Base-by-base conservation (phyloP, 2,797 vertebrate species). In the Brotula barbata region DNA sequence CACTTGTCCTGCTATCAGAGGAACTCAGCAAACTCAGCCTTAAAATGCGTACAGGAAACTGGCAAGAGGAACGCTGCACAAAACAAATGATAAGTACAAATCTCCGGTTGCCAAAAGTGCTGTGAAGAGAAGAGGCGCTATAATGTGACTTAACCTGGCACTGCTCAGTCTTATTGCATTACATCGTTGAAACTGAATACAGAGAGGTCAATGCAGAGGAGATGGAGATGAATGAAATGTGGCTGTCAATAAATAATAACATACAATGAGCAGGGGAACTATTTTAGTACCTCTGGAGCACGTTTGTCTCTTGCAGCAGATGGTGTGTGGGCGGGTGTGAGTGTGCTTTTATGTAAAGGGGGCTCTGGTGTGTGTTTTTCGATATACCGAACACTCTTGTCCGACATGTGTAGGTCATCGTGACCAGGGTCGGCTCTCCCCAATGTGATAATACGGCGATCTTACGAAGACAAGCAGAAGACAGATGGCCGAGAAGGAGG, bases 401-500 rank as follows among this genome's bases (percentile, higher is more conserved):
- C 44, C 79, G 75, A 84, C 82, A 81, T 71, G 71, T 75, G 51
- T 33, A 71, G 87, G 91, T 91, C 88, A 87, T 54, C 73, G 54
- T 80, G 89, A 92, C 91, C 89, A 46, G 71, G 85, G 86, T 78
- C 74, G 69, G 62, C 49, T 63, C 73, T 81, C 82, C 71, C 59
- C 34, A 71, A 77, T 81, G 73, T 74, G 73, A 84, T 73, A 68
- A 63, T 71, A 71, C 31, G 31, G 16, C 2, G 56, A 46, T 66
- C 56, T 52, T 20, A 52, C 48, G 60, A 42, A 79, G 51, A 56
- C 57, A 57, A 45, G 8, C 34, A 54, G 46, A 56, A 77, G 68
- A 75, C 71, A 81, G 84, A 86, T 82, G 70, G 65, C n/a, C 57
- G 63, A 49, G 43, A 48, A 78, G 62, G 82, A 86, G 76, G 73